Evolutionary conservation across 2,888 invertebrate genomes (phyloP).

Genomic region (Drosophila borealis): DNA sequence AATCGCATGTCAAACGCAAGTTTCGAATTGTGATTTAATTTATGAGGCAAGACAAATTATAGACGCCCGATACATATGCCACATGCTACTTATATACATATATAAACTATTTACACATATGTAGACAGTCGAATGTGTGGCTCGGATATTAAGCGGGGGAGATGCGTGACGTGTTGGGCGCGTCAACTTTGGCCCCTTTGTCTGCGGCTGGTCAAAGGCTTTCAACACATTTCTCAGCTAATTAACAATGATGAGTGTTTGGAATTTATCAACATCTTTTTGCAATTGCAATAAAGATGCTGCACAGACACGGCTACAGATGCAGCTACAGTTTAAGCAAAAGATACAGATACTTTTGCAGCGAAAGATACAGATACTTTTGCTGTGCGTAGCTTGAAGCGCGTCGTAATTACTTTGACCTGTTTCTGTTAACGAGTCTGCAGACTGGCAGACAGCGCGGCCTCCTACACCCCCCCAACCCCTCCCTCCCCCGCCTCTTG

Average conservation of each 20-base stretch:
- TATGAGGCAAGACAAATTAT: constrained; percentile 72
- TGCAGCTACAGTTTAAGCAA: constrained; percentile 9
- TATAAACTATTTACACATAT: constrained; percentile 3
- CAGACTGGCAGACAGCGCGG: constrained; percentile 21
- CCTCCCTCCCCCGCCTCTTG: constrained; percentile 1
- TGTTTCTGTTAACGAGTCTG: constrained; percentile 60
- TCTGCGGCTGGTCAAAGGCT: constrained; percentile 27
- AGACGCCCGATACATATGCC: constrained; percentile 46
- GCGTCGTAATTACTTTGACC: constrained; percentile 79
- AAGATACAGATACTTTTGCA: constrained; percentile 12
- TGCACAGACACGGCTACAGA: constrained; percentile 16
- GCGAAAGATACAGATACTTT: constrained; percentile 20
- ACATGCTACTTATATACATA: constrained; percentile 10
- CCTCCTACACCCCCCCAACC: not conserved
- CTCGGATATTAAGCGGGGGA: constrained; percentile 20
- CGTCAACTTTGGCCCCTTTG: constrained; percentile 50
- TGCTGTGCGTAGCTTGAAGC: constrained; percentile 32
- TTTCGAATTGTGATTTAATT: constrained; percentile 74
- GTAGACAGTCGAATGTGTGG: constrained; percentile 8
- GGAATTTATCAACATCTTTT: constrained; percentile 35
- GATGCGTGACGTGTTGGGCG: constrained; percentile 61
- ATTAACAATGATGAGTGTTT: constrained; percentile 60
- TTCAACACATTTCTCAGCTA: constrained; percentile 63
- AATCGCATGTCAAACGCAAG: constrained; percentile 79
- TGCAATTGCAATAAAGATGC: constrained; percentile 42